Base-by-base conservation (phyloP, 2,888 invertebrate genomes). In the Unio pictorum region DNA sequence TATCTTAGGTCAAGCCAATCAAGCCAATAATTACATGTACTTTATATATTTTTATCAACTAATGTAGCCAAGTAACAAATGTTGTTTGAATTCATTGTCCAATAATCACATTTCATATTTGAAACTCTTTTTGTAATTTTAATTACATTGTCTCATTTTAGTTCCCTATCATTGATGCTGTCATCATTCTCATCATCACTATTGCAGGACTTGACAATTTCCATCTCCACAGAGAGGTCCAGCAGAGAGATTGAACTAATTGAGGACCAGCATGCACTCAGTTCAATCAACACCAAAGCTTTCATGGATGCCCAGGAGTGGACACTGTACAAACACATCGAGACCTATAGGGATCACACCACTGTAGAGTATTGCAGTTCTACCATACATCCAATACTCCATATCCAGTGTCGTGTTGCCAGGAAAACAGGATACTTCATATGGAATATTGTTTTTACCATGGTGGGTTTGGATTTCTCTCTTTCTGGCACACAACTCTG, bases 391-490 rank as follows among this genome's bases (percentile, higher is more conserved):
- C 84, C 86, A 4, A 81, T 85, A 26, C 67, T 87, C 55, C 74
- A 80, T 67, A 76, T 80, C 56, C 79, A 79, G 66, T 84, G 82
- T 57, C 70, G 84, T 20, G 84, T 84, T 30, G 81, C 76, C 26
- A 77, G 86, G 60, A 83, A 81, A 64, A 76, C 83, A 55, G 85
- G 86, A 20, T 86, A 81, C 71, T 87, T 84, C 71, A 69, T 84
- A 7, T 87, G 86, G 86, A 87, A 87, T 72, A 80, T 87, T 57
- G 69, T 83, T 54, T 79, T 86, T 64, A 84, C 85, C 58, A 81
- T 86, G 80, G 86, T 85, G 67, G 68, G 76, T 67, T 28, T 28
- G 61, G 30, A 45, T 15, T 45, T 45, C 45, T 45, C 15, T 15
- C 15, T 45, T 45, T 45, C 45, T 45, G 8, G 15, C 45, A 45